Base-by-base conservation (phyloP, 2,797 vertebrate genomes). In the Brachymystax lenok region DNA sequence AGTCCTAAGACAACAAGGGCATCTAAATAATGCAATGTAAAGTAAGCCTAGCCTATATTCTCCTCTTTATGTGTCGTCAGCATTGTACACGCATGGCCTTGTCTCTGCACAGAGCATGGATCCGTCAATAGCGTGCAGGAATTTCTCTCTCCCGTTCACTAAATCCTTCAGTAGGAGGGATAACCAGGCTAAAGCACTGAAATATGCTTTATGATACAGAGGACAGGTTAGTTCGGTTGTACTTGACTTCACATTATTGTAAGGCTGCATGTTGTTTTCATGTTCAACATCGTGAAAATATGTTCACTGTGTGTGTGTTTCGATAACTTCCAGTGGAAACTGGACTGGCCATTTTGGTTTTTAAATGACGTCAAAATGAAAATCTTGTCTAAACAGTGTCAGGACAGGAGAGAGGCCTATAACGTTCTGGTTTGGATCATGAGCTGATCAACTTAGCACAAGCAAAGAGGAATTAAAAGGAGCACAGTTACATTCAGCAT, bases 11-110 rank as follows among this genome's bases (percentile, higher is more conserved):
- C 74, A 82, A 75, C n/a, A 33, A 51, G 52, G 56, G 21, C 61
- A 72, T 70, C 82, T 84, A 77, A 84, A 85, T 85, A 79, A 85
- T 87, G 76, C 77, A 86, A 80, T 3, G 19, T 74, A 82, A 77
- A 82, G 59, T 70, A 81, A 85, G 61, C 72, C 67, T 75, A 83
- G 69, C 71, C 59, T 79, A 81, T 76, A 73, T 71, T 80, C 76
- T 19, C 66, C 30, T 56, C 81, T 74, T 72, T 74, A 76, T 56
- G 67, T 79, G 56, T 33, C 61, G 17, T 56, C 81, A 72, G 72
- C 72, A 76, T 56, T 66, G 77, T 56, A 21, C 46, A 76, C 50
- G 27, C 50, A 2, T 27, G 69, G 61, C 76, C 73, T 54, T 16
- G 52, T 74, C 80, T 77, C 61, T 77, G 73, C 74, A 71, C 52